Conservation (phyloP, 2,113 vertebrate species). For the Xerus inauris region DNA sequence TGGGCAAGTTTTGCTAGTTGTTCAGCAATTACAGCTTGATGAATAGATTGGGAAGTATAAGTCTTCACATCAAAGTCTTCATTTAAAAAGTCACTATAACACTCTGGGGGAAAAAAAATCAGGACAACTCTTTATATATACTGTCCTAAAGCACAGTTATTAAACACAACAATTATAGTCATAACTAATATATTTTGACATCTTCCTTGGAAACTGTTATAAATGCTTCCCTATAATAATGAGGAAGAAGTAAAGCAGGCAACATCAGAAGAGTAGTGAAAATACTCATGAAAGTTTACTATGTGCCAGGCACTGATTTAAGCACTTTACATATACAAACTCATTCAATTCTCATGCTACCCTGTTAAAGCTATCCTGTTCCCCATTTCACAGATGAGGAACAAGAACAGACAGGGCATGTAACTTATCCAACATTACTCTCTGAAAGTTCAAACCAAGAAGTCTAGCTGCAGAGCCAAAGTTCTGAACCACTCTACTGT, state of each 20-base stretch:
- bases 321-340: background rate
- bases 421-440: background rate
- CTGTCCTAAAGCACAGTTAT: background rate
- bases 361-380: background rate
- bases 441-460: background rate
- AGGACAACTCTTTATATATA: constrained; percentile 10
- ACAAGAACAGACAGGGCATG: background rate
- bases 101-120: constrained; percentile 87
- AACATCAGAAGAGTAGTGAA: background rate
- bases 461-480: background rate
- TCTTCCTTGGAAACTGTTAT: background rate
- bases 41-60: constrained; percentile 96
- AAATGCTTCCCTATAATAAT: constrained; percentile 5
- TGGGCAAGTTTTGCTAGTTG: constrained; percentile 96
- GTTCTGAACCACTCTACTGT: background rate
- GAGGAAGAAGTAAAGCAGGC: background rate
- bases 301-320: background rate
- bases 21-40: constrained; percentile 96
- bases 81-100: constrained; percentile 92
- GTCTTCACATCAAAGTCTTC: constrained; percentile 97
- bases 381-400: background rate
- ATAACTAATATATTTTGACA: background rate
- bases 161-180: constrained; percentile 29
- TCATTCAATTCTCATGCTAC: background rate
- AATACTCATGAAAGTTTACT: background rate